Percentiles rank a stretch among this genome's conserved stretches.
These are phyloP conservation scores for Drosophila funebris DNA, from an alignment of 1,140 invertebrate genomes.

Conservation along the genomic window DNA sequence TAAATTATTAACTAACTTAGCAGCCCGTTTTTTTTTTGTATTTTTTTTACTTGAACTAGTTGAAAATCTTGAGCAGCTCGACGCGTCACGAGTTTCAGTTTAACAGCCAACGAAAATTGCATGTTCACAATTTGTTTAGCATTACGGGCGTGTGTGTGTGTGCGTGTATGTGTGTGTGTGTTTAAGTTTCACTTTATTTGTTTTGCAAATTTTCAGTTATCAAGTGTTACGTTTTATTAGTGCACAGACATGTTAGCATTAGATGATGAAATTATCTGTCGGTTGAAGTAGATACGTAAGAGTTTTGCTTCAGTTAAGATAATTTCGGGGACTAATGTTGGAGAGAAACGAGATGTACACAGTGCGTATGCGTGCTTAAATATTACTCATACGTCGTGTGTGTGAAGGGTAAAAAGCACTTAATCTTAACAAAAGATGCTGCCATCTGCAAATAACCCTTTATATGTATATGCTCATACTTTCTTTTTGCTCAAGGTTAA, in stretches of 20 bases:
- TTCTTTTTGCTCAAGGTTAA: neutral
- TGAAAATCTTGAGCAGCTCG: conserved; percentile 8
- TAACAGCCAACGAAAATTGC: conserved; percentile 57
- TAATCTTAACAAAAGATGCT: conserved; percentile 36
- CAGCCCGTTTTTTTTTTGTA: conserved; percentile 6
- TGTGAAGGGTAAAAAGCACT: conserved; percentile 12
- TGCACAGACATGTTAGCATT: conserved; percentile 13
- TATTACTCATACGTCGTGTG: conserved; percentile 35
- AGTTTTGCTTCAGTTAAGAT: neutral
- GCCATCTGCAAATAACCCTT: conserved; percentile 5
- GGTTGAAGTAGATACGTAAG: neutral
- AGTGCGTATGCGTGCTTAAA: conserved; percentile 27
- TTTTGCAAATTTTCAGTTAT: conserved; percentile 42
- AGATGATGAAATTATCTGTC: conserved; percentile 41
- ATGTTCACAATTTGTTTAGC: conserved; percentile 55
- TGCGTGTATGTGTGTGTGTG: conserved; percentile 16
- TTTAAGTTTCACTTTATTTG: conserved; percentile 14
- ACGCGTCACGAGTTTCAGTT: conserved; percentile 68
- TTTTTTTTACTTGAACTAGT: conserved; percentile 4
- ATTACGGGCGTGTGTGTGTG: conserved; percentile 22
- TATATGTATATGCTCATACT: conserved; percentile 24
- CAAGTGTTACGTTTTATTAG: conserved; percentile 52
- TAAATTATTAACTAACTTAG: conserved; percentile 63
- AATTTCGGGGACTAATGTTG: neutral
- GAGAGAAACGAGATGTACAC: neutral